Evolutionary conservation across 2,888 invertebrate species (phyloP).

Genomic region (Athrips mouffetella): DNA sequence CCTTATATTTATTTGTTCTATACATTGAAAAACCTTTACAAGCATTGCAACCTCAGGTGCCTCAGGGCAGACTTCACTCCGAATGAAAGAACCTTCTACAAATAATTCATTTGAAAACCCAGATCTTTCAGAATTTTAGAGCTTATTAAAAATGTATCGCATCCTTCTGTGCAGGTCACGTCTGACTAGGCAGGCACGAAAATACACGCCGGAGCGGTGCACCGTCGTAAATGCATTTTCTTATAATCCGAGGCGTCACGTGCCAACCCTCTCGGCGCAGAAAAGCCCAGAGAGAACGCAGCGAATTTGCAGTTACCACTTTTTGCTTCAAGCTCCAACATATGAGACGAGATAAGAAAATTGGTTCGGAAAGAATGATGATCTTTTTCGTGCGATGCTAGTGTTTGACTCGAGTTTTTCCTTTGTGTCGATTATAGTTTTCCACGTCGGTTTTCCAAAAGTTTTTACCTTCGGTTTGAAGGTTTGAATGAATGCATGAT

Average conservation of each 20-base stretch:
- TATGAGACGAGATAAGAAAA: slow-evolving; percentile 65
- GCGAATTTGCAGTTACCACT: slow-evolving; percentile 72
- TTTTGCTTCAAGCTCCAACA: slow-evolving; percentile 62
- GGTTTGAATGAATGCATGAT: too few species aligned
- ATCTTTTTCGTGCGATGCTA: slow-evolving; percentile 25
- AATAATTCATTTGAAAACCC: not conserved
- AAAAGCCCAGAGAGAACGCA: slow-evolving; percentile 60
- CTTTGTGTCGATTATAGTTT: too few species aligned
- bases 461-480: too few species aligned
- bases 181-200: slow-evolving; percentile 59
- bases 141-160: slow-evolving; percentile 40
- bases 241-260: slow-evolving; percentile 77
- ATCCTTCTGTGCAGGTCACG: slow-evolving; percentile 51
- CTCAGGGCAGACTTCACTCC: too few species aligned
- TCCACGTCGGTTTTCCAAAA: too few species aligned
- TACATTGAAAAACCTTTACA: too few species aligned
- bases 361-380: slow-evolving; percentile 52
- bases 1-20: too few species aligned
- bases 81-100: too few species aligned
- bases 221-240: slow-evolving; percentile 73
- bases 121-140: slow-evolving; percentile 18
- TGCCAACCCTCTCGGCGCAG: slow-evolving; percentile 54
- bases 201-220: slow-evolving; percentile 47
- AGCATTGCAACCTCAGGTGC: too few species aligned
- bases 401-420: slow-evolving; percentile 25